Evolutionary conservation across 2,888 invertebrate species (phyloP), one percentile per base, ranked within the genome.

Genomic region (Drosophila monieri): DNA sequence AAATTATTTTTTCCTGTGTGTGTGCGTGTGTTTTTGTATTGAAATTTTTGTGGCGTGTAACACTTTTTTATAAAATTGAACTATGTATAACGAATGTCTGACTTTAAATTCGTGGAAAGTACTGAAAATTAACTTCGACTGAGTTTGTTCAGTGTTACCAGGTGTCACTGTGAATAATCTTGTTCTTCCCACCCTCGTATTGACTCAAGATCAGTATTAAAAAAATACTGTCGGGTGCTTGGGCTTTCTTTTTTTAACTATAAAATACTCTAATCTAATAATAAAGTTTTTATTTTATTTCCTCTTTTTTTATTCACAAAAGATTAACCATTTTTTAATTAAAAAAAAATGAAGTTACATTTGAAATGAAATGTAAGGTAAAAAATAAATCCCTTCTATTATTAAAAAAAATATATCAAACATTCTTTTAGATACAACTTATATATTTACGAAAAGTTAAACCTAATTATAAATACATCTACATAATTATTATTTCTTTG

Each of bases 401-500:
- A 30, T 10, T 30, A n/a, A n/a, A n/a, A n/a, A n/a, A n/a, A n/a
- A n/a, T n/a, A n/a, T 25, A 1, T 27, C 2, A 27, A 27, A 27
- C 8, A 9, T 27, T 9, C 2, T 27, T 27, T 27, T 9, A 27
- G 2, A 27, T 9, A 27, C 2, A 27, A 8, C 27, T 23, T 23
- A 9, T 27, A 27, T 9, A 27, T 8, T 9, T 23, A 23, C 3
- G 21, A 23, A 23, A 23, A 23, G 21, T 23, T 23, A 23, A 23
- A 23, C 21, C 21, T 23, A 14, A 14, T 35, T 35, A 32, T 10
- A 32, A 12, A 12, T 14, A 35, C 3, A 32, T 35, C 2, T 2
- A 35, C n/a, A 35, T 2, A 18, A 18, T 18, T n/a, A 35, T 73
- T 56, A 89, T 48, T 89, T 89, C 53, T 90, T 89, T 1, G 74